Evolutionary conservation across 2,797 vertebrate genomes (phyloP).

Genomic region (Loriculus beryllinus): DNA sequence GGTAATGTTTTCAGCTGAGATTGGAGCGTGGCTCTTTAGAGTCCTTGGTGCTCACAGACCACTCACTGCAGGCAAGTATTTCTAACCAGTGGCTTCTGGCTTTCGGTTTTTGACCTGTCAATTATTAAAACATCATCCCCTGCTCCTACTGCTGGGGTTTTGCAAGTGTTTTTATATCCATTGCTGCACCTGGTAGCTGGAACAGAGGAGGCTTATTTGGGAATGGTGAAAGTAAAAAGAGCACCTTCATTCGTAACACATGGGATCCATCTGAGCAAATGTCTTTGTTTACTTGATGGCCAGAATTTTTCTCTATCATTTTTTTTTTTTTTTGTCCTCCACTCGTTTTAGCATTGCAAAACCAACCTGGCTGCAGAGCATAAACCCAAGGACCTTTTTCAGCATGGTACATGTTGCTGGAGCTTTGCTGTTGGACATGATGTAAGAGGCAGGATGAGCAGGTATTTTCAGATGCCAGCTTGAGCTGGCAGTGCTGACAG

Average conservation of each 20-base stretch:
- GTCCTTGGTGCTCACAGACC: neutral
- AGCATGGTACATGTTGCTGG: neutral
- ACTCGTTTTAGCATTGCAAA: neutral
- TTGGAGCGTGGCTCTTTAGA: neutral
- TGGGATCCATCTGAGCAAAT: constrained; percentile 20
- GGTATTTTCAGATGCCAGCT: constrained; percentile 40
- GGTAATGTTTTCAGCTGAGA: neutral
- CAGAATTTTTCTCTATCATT: neutral
- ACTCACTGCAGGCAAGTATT: neutral
- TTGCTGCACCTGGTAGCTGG: neutral
- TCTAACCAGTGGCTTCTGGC: neutral
- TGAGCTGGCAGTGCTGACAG: constrained; percentile 35
- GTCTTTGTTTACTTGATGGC: neutral
- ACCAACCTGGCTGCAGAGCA: neutral
- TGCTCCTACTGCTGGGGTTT: neutral
- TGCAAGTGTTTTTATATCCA: neutral
- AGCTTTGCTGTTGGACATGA: neutral
- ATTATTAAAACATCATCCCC: neutral
- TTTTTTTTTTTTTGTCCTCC: neutral
- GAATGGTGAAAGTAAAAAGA: neutral
- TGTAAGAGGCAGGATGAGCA: constrained; percentile 27
- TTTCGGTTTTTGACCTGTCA: neutral
- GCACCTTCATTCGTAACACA: neutral
- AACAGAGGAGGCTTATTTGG: neutral
- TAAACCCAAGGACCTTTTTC: neutral